Evolutionary conservation across 2,113 vertebrate genomes (phyloP).

Genomic region (Anas platyrhynchos): DNA sequence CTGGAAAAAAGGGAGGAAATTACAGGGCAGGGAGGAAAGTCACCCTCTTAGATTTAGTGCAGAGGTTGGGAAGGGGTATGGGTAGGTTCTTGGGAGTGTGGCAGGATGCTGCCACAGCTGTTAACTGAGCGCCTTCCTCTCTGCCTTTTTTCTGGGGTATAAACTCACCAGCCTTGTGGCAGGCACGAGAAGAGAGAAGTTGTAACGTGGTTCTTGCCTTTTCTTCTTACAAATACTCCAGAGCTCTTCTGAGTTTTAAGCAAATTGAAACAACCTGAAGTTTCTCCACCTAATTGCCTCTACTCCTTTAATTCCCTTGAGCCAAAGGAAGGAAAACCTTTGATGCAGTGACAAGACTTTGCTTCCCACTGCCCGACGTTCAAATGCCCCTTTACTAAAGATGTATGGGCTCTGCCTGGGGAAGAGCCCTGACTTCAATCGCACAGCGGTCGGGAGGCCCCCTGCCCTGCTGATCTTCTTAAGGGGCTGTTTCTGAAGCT

Average conservation of each 20-base stretch:
- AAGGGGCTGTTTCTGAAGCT: constrained; percentile 13
- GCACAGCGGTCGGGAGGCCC: neutral
- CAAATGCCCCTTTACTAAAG: neutral
- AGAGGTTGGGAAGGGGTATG: neutral
- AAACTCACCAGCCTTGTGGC: neutral
- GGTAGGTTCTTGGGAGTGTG: neutral
- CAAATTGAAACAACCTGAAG: neutral
- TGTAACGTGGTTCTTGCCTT: neutral
- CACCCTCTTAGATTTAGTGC: neutral
- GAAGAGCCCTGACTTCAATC: neutral
- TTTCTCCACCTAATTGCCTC: neutral
- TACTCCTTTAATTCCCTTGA: constrained; percentile 1
- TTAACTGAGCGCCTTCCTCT: neutral
- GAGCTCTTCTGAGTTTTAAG: neutral
- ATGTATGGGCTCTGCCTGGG: neutral
- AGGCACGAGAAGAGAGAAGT: neutral
- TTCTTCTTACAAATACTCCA: neutral
- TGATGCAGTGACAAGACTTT: constrained; percentile 1
- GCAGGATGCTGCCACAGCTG: neutral
- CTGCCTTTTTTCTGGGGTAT: neutral
- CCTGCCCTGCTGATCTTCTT: constrained; percentile 17
- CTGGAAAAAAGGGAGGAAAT: neutral
- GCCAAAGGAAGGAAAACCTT: neutral
- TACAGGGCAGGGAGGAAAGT: neutral
- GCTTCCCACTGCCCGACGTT: constrained; percentile 19